Base-by-base conservation (phyloP, 2,113 vertebrate genomes). In the Natator depressus region DNA sequence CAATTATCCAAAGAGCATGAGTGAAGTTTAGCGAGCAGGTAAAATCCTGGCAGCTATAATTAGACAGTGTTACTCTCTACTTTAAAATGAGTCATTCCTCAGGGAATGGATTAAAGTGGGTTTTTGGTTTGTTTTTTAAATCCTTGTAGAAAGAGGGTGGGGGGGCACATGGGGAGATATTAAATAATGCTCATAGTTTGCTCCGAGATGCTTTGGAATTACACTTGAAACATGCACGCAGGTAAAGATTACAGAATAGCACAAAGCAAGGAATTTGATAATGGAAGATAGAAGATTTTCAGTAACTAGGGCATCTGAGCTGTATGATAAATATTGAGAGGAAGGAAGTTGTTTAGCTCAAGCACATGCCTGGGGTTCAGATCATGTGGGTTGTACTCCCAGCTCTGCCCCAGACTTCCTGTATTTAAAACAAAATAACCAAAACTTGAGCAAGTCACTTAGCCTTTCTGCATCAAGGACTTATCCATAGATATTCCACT, bases 41-140 rank as follows among this genome's bases (percentile, higher is more conserved):
- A 92, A 87, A 96, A 51, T 90, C 54, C 69, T 93, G 80, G 84
- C 53, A 95, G 69, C 82, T 96, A 83, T 96, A 96, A 96, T 97
- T 96, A 96, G 84, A 29, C 0, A 1, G 91, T 3, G 46, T 96
- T 96, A 79, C 96, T 95, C 83, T 89, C 25, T 65, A 29, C 50
- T 90, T 95, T 93, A 83, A 75, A 91, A 27, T 97, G 94, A 96
- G 80, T 95, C 92, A 94, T 89, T 95, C 50, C n/a, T 87, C 80
- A 92, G 89, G 95, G 88, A 94, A 90, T 84, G 85, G 80, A 93
- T 93, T 94, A 82, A 95, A 82, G 54, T 11, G 17, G 7, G 16
- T 7, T 35, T 35, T 65, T 65, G 35, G 14, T 7, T 35, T 35
- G 6, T 65, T 65, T 69, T 69, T 38, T 38, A 49, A 49, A 49